Conservation (phyloP, 2,113 vertebrate species). For the Larimichthys crocea region DNA sequence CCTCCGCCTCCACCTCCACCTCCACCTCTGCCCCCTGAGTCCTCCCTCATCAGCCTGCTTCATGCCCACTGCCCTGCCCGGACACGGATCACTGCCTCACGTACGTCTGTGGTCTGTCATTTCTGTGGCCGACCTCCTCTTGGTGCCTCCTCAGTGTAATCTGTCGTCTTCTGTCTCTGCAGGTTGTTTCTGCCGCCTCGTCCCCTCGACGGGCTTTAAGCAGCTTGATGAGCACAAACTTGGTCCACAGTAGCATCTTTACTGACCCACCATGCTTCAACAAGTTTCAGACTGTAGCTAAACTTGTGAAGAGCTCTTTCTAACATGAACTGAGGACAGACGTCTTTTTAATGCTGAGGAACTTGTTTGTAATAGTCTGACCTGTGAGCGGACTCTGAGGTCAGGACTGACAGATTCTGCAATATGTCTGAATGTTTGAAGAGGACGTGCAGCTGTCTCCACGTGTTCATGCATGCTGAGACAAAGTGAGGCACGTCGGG, state of each 20-base stretch:
- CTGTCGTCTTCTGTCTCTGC: neutral
- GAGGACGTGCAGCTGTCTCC: neutral
- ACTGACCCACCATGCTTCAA: neutral
- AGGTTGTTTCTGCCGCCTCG: neutral
- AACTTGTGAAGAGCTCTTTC: neutral
- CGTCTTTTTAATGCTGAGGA: neutral
- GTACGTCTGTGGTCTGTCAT: neutral
- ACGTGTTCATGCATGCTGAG: neutral
- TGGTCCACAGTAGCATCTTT: neutral
- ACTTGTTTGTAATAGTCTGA: neutral
- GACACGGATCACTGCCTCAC: slow-evolving; percentile 1
- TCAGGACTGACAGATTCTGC: neutral
- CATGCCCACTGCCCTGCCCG: neutral
- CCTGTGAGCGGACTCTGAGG: neutral
- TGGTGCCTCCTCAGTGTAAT: no score
- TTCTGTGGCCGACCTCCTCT: no score
- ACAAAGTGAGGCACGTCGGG: no score
- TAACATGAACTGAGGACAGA: neutral
- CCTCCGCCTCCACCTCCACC: neutral
- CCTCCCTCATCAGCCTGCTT: slow-evolving; percentile 5
- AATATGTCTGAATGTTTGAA: no score
- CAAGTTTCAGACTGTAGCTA: neutral
- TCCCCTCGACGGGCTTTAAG: slow-evolving; percentile 1
- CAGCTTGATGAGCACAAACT: slow-evolving; percentile 16
- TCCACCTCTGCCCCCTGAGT: neutral